Evolutionary conservation across 1,140 invertebrate species (phyloP).

Genomic region (Listronotus bonariensis): DNA sequence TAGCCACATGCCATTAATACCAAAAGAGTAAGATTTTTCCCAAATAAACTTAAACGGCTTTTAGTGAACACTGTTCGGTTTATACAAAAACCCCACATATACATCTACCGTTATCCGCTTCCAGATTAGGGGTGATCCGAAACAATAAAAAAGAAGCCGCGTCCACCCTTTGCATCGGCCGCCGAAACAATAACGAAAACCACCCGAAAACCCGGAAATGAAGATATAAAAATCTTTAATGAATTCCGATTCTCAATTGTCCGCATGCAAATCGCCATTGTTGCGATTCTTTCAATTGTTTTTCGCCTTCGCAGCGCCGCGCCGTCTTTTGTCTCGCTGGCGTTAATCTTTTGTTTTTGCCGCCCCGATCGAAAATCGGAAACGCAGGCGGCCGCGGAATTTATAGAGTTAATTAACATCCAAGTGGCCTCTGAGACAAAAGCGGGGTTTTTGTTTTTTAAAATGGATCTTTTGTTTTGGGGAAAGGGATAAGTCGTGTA

Average conservation of each 20-base stretch:
- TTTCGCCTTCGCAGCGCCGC: conserved; percentile 23
- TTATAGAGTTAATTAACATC: conserved; percentile 37
- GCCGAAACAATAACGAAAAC: conserved; percentile 4
- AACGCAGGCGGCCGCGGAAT: conserved; percentile 31
- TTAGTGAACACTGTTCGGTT: too few species aligned
- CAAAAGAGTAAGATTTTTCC: conserved; percentile 1
- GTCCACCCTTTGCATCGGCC: background rate
- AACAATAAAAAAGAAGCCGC: conserved; percentile 11
- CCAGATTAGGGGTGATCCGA: conserved; percentile 9
- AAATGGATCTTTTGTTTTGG: conserved; percentile 26
- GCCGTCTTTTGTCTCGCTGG: conserved; percentile 25
- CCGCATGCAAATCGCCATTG: conserved; percentile 36
- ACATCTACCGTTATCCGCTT: background rate
- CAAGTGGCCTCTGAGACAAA: conserved; percentile 35
- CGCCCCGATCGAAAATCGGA: conserved; percentile 31
- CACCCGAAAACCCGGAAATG: conserved; percentile 25
- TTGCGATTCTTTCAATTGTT: conserved; percentile 36
- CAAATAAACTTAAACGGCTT: too few species aligned
- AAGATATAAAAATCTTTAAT: conserved; percentile 37
- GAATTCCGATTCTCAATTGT: conserved; percentile 32
- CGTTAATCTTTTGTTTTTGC: conserved; percentile 34
- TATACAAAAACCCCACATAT: background rate
- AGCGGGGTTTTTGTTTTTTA: conserved; percentile 26
- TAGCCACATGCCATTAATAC: too few species aligned
- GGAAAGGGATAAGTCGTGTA: conserved; percentile 19